These are phyloP conservation scores for Ornithorhynchus anatinus DNA, from an alignment of 2,113 vertebrate species.

Conservation along the genomic window DNA sequence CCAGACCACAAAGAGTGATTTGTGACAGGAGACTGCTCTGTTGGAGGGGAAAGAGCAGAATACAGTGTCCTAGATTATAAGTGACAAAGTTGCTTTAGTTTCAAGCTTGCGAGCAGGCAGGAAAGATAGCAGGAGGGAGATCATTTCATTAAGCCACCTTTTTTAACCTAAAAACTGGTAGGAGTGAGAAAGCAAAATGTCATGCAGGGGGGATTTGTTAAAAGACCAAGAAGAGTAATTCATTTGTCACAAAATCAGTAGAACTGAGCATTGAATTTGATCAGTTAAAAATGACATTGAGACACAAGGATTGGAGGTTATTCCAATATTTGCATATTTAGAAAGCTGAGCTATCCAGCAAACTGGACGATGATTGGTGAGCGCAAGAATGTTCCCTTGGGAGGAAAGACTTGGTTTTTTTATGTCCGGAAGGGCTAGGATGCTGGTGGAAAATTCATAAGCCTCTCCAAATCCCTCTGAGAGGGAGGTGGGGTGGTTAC, in stretches of 20 bases:
- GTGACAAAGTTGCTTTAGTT: slow-evolving; percentile 33
- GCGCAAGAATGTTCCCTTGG: no score
- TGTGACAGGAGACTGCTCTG: slow-evolving; percentile 22
- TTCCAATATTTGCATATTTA: background rate
- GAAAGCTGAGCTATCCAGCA: background rate
- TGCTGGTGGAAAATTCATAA: background rate
- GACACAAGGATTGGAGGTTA: background rate
- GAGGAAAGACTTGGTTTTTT: no score
- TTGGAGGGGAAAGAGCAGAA: slow-evolving; percentile 27
- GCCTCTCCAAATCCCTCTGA: background rate
- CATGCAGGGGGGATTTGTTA: background rate
- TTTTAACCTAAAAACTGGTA: background rate
- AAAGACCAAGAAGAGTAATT: background rate
- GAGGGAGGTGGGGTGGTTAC: background rate
- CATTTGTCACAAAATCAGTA: background rate
- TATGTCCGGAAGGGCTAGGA: no score
- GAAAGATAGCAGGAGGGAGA: no score
- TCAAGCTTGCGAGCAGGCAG: slow-evolving; percentile 6
- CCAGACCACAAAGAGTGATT: slow-evolving; percentile 27
- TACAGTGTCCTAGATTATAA: slow-evolving; percentile 37
- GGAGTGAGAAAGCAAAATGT: background rate
- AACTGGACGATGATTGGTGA: background rate
- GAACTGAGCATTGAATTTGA: background rate
- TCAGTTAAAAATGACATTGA: background rate
- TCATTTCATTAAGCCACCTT: background rate